Conservation (phyloP, 1,140 invertebrate genomes). For the Cherax quadricarinatus region DNA sequence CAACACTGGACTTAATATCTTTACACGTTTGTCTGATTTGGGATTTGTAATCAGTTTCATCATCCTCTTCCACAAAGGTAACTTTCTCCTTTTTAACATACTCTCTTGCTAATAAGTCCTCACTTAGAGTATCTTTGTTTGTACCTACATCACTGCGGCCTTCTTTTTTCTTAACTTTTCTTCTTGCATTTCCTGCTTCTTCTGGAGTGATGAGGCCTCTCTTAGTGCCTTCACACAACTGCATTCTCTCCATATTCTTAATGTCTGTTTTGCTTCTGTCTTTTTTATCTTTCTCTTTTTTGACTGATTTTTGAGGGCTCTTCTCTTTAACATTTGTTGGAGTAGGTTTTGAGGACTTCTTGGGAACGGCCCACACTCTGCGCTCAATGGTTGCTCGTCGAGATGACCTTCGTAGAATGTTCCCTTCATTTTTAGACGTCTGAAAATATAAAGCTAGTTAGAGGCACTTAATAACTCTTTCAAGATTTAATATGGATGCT, state of each 20-base stretch:
- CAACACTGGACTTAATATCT: conserved; percentile 7
- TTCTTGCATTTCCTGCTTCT: conserved; percentile 54
- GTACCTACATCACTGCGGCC: conserved; percentile 12
- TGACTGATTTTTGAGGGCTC: neutral
- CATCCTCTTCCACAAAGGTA: neutral
- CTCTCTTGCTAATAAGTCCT: neutral
- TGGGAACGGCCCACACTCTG: conserved; percentile 46
- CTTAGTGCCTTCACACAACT: conserved; percentile 32
- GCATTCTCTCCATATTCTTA: conserved; percentile 21
- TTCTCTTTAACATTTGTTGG: conserved; percentile 36
- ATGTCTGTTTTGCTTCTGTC: conserved; percentile 14
- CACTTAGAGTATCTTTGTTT: neutral
- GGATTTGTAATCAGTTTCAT: neutral
- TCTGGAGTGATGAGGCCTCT: conserved; percentile 35
- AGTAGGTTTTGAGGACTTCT: conserved; percentile 35
- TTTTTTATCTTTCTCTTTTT: conserved; percentile 30
- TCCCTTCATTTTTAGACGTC: conserved; percentile 36
- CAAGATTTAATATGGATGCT: too few species aligned
- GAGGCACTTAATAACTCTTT: neutral
- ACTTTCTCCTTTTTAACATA: neutral
- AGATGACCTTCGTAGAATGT: conserved; percentile 46
- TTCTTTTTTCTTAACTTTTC: conserved; percentile 59
- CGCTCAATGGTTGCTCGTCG: conserved; percentile 59
- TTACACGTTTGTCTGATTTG: neutral
- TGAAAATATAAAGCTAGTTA: neutral